Percentiles rank a stretch among this genome's conserved stretches.
Evolutionary conservation across 2,888 invertebrate species (phyloP).

Genomic region (Eugnorisma glareosa): DNA sequence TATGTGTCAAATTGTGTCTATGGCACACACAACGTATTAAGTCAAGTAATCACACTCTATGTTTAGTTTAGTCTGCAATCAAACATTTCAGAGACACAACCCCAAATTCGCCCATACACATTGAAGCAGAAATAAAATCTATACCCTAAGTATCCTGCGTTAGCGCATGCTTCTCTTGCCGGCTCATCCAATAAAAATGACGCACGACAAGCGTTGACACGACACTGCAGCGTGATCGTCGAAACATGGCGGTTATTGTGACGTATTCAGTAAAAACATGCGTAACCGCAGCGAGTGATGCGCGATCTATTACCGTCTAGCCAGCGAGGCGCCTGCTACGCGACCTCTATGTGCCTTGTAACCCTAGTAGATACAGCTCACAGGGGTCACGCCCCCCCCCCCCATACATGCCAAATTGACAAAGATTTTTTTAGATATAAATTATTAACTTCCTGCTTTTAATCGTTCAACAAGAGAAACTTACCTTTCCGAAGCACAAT

Average conservation of each 20-base stretch:
- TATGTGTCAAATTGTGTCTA: no score
- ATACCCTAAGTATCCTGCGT: neutral
- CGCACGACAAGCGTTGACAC: constrained; percentile 4
- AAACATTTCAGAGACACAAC: no score
- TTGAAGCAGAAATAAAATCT: neutral
- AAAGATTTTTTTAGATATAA: no score
- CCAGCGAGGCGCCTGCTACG: constrained; percentile 54
- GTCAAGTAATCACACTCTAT: no score
- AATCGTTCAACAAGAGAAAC: no score
- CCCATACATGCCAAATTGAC: no score
- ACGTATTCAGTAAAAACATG: constrained; percentile 30
- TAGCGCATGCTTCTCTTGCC: neutral
- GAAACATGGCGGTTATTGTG: constrained; percentile 17
- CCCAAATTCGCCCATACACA: no score
- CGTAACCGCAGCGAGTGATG: constrained; percentile 38
- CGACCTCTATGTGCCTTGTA: constrained; percentile 15
- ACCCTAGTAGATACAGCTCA: constrained; percentile 7
- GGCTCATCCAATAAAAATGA: constrained; percentile 4
- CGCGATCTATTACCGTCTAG: constrained; percentile 52
- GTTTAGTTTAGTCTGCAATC: no score
- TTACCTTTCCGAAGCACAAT: no score
- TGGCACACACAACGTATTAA: no score
- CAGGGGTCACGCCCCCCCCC: no score
- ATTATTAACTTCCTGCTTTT: no score
- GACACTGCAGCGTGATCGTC: constrained; percentile 18